These are phyloP conservation scores for Symphodus melops DNA, from an alignment of 2,113 vertebrate genomes.

Conservation along the genomic window DNA sequence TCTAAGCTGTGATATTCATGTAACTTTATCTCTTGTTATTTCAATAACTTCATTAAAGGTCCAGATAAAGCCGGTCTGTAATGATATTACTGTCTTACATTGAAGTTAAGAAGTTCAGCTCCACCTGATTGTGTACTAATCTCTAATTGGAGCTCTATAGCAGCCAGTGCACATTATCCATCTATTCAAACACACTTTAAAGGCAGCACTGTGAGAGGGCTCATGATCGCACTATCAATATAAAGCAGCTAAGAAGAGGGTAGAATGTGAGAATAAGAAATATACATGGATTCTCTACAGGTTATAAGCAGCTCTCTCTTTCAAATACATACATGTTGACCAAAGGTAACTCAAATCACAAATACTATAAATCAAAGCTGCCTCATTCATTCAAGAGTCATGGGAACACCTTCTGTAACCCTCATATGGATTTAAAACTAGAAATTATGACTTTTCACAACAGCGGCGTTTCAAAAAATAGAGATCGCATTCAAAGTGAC, in stretches of 20 bases:
- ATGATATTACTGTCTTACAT: not conserved
- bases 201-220: not conserved
- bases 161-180: not conserved
- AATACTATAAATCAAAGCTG: conserved; percentile 21
- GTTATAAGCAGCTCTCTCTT: too few relatives aligned
- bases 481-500: not conserved
- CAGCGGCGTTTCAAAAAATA: not conserved
- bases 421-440: not conserved
- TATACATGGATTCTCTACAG: not conserved
- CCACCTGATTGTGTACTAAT: not conserved
- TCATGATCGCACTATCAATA: not conserved
- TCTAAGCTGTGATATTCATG: not conserved
- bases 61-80: not conserved
- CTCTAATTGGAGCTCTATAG: not conserved
- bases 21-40: not conserved
- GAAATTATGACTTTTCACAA: not conserved
- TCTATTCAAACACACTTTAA: not conserved
- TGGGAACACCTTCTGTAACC: not conserved
- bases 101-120: not conserved
- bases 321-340: conserved; percentile 2
- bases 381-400: not conserved
- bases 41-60: not conserved
- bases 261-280: too few relatives aligned
- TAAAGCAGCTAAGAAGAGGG: too few relatives aligned
- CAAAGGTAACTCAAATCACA: conserved; percentile 31